A percentile compares a stretch with the other conserved stretches of the same genome.
Conservation (phyloP, 2,888 invertebrate species). For the Drosophila mimetica region DNA sequence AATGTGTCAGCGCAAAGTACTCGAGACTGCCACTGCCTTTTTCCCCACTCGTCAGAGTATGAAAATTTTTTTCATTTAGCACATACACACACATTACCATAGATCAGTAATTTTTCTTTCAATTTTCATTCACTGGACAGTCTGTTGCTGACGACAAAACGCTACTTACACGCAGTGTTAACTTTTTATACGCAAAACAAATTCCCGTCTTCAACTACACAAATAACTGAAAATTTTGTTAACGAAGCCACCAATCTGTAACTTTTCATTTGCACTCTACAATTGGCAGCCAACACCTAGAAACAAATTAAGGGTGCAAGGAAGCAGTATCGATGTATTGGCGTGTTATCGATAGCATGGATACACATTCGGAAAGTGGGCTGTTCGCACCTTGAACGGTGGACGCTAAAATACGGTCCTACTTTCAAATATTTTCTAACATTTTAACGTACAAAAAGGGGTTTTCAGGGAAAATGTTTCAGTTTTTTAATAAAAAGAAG, state of each 20-base stretch:
- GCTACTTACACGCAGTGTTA: conserved; percentile 37
- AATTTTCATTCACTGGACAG: conserved; percentile 20
- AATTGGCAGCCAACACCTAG: conserved; percentile 75
- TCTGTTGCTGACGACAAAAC: conserved; percentile 6
- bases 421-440: neutral
- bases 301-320: conserved; percentile 40
- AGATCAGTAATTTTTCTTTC: conserved; percentile 24
- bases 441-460: neutral
- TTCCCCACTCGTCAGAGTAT: conserved; percentile 18
- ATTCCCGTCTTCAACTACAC: conserved; percentile 38
- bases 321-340: conserved; percentile 27
- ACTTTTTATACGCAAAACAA: conserved; percentile 26
- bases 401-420: neutral
- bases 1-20: conserved; percentile 15
- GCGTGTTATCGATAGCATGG: conserved; percentile 15
- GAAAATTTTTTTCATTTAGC: conserved; percentile 15
- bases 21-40: conserved; percentile 5
- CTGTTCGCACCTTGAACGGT: neutral
- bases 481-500: too few species aligned
- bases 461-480: neutral
- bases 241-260: conserved; percentile 58
- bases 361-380: neutral
- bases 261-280: conserved; percentile 72
- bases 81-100: conserved; percentile 31
- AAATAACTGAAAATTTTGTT: conserved; percentile 39